Percentiles rank a stretch among this genome's conserved stretches.
phyloP scores from a whole-genome alignment of 2,888 invertebrate genomes.

The Noctua comes region DNA sequence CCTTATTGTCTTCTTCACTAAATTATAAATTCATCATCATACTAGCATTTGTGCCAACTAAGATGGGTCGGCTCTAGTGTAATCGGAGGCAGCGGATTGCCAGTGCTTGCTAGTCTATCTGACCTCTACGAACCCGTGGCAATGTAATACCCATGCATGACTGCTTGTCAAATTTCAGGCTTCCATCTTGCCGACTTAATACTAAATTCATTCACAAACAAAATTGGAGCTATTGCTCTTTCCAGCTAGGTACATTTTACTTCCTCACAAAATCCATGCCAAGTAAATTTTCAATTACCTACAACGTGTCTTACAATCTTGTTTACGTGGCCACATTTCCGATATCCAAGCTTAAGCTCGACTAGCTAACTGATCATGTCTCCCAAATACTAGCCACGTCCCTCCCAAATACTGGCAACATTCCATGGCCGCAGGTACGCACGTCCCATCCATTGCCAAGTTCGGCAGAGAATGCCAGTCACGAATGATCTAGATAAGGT shows the following conservation, averaged over 20 bases:
- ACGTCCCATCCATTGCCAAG: slow-evolving; percentile 39
- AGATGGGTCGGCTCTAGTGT: not conserved
- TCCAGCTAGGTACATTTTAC: not conserved
- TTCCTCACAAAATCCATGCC: not conserved
- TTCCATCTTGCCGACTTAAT: not conserved
- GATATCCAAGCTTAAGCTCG: not conserved
- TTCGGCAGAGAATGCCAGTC: slow-evolving; percentile 36
- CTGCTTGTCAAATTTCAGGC: not conserved
- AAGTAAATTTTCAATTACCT: slow-evolving; percentile 12
- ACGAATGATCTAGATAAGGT: slow-evolving; percentile 41
- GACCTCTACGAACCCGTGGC: not conserved
- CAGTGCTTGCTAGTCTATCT: not conserved
- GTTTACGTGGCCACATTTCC: slow-evolving; percentile 22
- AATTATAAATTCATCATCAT: not conserved
- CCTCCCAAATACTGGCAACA: slow-evolving; percentile 42
- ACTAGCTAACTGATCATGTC: slow-evolving; percentile 22
- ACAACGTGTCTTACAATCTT: slow-evolving; percentile 1
- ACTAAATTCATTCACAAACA: not conserved
- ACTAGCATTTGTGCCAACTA: too few species aligned
- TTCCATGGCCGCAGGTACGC: slow-evolving; percentile 50
- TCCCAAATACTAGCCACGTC: not conserved
- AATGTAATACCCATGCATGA: not conserved
- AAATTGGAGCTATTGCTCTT: not conserved
- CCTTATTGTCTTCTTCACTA: not conserved
- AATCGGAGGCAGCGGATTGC: not conserved